Evolutionary conservation across 2,113 vertebrate genomes (phyloP).

Genomic region (Periophthalmus modestus): DNA sequence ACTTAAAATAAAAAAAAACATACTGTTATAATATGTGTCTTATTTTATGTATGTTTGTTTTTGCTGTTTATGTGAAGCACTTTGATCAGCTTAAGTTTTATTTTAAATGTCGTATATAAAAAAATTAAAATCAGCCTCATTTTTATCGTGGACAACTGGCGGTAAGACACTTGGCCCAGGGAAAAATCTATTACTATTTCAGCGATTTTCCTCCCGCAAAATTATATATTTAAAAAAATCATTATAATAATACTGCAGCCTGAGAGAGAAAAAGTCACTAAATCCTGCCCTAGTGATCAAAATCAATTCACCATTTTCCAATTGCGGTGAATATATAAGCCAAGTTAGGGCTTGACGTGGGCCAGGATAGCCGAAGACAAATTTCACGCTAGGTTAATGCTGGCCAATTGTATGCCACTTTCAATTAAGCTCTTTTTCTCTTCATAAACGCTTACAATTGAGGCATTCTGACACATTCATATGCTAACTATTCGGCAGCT

Average conservation of each 20-base stretch:
- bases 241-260: not conserved
- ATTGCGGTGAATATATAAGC: slow-evolving; percentile 47
- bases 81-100: no score
- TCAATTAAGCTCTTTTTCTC: slow-evolving; percentile 72
- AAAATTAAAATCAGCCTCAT: no score
- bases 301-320: slow-evolving; percentile 58
- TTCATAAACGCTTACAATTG: slow-evolving; percentile 58
- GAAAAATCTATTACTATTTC: no score
- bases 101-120: no score
- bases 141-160: not conserved
- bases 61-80: no score
- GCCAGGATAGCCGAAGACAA: slow-evolving; percentile 56
- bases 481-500: slow-evolving; percentile 55
- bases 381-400: slow-evolving; percentile 75
- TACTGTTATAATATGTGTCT: no score
- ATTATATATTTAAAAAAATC: not conserved
- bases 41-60: no score
- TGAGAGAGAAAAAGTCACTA: slow-evolving; percentile 21
- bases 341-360: slow-evolving; percentile 48
- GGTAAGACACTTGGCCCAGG: no score
- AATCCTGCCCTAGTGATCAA: slow-evolving; percentile 54
- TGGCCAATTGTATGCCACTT: slow-evolving; percentile 75
- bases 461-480: slow-evolving; percentile 65
- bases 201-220: not conserved
- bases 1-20: no score